phyloP scores from a whole-genome alignment of 2,888 invertebrate species.

The Netelia inedita region DNA sequence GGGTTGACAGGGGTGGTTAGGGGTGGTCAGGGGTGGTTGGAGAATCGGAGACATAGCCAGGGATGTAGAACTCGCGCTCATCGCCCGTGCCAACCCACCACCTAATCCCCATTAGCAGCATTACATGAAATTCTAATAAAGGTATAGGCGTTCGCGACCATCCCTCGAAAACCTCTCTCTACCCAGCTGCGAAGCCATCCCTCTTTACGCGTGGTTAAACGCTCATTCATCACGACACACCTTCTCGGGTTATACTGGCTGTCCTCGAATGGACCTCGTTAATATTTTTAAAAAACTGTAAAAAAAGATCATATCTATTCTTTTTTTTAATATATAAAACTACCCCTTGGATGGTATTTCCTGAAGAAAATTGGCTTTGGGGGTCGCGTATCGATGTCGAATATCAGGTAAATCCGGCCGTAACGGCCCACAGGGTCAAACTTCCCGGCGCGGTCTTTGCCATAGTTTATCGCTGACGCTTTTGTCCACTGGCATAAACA shows the following conservation, averaged over 20 bases:
- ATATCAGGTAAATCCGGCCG: conserved; percentile 30
- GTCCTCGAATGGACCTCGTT: conserved; percentile 13
- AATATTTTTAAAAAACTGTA: no score
- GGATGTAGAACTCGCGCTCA: conserved; percentile 7
- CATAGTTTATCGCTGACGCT: conserved; percentile 53
- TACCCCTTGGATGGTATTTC: neutral
- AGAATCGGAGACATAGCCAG: conserved; percentile 2
- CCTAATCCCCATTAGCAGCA: conserved; percentile 77
- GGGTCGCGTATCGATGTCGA: conserved; percentile 24
- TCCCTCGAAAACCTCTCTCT: conserved; percentile 8
- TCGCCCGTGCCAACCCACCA: conserved; percentile 56
- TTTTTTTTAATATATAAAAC: no score
- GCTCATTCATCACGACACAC: conserved; percentile 60
- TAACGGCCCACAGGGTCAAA: conserved; percentile 23
- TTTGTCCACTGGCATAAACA: conserved; percentile 56
- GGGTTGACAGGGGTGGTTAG: neutral
- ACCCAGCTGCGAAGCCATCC: neutral
- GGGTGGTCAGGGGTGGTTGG: neutral
- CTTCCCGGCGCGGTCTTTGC: conserved; percentile 32
- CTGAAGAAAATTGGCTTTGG: conserved; percentile 17
- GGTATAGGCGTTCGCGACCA: conserved; percentile 58
- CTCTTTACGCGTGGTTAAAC: conserved; percentile 4
- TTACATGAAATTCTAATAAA: conserved; percentile 76
- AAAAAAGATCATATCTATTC: no score
- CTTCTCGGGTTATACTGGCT: conserved; percentile 17